A percentile compares a stretch with the other conserved stretches of the same genome.
phyloP scores from a whole-genome alignment of 2,113 vertebrate species.

The Lepus americanus region DNA sequence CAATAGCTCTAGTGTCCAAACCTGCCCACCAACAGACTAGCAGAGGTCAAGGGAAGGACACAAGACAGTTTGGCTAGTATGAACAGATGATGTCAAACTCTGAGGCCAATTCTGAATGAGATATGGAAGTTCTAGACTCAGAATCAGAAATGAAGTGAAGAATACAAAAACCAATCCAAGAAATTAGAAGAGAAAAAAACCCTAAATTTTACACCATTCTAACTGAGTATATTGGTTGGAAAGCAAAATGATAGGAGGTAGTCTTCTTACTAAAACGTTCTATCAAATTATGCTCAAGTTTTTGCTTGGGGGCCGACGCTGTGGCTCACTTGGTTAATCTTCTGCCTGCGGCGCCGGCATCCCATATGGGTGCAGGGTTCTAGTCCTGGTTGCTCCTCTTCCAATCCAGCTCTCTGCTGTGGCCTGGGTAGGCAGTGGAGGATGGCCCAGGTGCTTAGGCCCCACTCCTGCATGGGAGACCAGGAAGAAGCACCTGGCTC shows the following conservation, averaged over 20 bases:
- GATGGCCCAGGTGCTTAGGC: no score
- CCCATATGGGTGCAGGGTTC: no score
- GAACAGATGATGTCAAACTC: constrained; percentile 82
- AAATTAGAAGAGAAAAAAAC: constrained; percentile 89
- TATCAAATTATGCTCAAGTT: not conserved
- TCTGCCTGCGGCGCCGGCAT: no score
- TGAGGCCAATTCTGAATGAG: constrained; percentile 85
- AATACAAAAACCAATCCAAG: constrained; percentile 88
- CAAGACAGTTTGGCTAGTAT: constrained; percentile 63
- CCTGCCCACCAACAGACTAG: constrained; percentile 84
- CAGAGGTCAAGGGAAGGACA: constrained; percentile 85
- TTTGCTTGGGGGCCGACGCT: no score
- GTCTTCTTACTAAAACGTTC: not conserved
- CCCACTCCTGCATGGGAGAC: no score
- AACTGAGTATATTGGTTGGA: constrained; percentile 82
- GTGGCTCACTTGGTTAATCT: no score
- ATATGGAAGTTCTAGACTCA: constrained; percentile 85
- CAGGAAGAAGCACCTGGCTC: no score
- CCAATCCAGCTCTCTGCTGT: no score
- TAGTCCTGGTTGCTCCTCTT: no score
- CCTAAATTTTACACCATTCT: constrained; percentile 88
- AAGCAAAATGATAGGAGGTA: not conserved
- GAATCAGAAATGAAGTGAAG: constrained; percentile 75
- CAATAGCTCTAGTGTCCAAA: constrained; percentile 79
- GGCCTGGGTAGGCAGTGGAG: no score